These are phyloP conservation scores for Orestias chungarensis DNA, from an alignment of 2,797 vertebrate genomes.

Conservation along the genomic window DNA sequence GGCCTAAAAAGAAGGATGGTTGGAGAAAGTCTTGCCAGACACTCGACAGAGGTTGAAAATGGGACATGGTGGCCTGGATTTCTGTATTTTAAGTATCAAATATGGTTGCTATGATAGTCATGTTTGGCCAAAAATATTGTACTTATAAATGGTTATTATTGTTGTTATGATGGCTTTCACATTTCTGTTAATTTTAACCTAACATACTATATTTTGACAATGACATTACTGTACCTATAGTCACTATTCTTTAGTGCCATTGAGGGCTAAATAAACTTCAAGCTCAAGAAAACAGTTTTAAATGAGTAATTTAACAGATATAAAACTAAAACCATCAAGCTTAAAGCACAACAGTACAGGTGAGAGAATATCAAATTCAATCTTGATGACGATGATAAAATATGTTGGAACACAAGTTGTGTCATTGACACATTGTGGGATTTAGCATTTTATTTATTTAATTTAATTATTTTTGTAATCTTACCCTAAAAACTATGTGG, in stretches of 20 bases:
- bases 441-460: too few relatives aligned
- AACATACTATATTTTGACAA: neutral
- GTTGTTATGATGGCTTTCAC: neutral
- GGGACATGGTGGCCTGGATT: neutral
- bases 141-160: neutral
- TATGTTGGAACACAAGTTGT: too few relatives aligned
- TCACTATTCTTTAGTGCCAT: neutral
- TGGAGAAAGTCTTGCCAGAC: constrained; percentile 5
- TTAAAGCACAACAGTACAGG: too few relatives aligned
- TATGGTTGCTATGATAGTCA: too few relatives aligned
- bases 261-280: neutral
- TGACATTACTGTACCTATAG: neutral
- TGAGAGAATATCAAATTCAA: too few relatives aligned
- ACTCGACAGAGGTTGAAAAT: neutral
- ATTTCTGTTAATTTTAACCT: neutral
- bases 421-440: too few relatives aligned
- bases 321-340: too few relatives aligned
- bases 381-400: too few relatives aligned
- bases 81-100: neutral
- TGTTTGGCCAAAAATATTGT: neutral
- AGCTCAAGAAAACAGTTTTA: neutral
- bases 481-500: too few relatives aligned
- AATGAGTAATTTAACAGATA: neutral
- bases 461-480: too few relatives aligned
- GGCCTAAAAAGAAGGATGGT: constrained; percentile 12